Evolutionary conservation across 1,140 invertebrate species (phyloP).

Genomic region (Drosophila ananassae): DNA sequence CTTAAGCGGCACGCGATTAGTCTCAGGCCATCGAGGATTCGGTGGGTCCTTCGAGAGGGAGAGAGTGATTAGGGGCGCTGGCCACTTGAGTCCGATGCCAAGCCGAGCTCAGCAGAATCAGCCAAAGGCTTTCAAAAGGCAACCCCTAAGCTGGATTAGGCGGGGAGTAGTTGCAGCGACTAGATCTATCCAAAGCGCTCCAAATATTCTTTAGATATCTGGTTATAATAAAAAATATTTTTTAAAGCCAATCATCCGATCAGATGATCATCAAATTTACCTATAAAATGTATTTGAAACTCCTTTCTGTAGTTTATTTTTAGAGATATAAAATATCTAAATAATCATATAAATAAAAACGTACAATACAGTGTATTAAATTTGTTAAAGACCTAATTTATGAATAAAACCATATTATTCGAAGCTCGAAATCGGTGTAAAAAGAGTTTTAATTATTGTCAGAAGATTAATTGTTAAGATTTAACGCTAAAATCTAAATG

Average conservation of each 20-base stretch:
- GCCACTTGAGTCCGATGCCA: slow-evolving; percentile 70
- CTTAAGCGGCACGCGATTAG: slow-evolving; percentile 73
- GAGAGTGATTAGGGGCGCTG: slow-evolving; percentile 53
- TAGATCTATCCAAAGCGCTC: background rate
- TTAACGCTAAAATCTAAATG: too few species aligned
- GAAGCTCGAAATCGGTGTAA: too few species aligned
- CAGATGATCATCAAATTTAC: too few species aligned
- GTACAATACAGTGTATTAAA: too few species aligned
- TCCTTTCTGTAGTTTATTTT: too few species aligned
- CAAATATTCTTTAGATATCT: background rate
- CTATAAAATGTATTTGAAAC: too few species aligned
- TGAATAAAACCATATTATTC: too few species aligned
- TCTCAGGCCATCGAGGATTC: slow-evolving; percentile 1
- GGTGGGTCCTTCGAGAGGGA: slow-evolving; percentile 27
- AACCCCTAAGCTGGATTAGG: slow-evolving; percentile 57
- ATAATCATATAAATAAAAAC: too few species aligned
- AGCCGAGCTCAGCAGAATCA: slow-evolving; percentile 20
- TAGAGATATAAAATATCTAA: too few species aligned
- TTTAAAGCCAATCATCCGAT: background rate
- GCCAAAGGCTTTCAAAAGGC: slow-evolving; percentile 55
- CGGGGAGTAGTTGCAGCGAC: slow-evolving; percentile 15
- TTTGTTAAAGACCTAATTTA: too few species aligned
- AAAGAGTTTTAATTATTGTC: too few species aligned
- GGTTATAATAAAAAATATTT: background rate
- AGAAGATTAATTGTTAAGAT: too few species aligned